Base-by-base conservation (phyloP, 2,113 vertebrate genomes). In the Dicaeum eximium region DNA sequence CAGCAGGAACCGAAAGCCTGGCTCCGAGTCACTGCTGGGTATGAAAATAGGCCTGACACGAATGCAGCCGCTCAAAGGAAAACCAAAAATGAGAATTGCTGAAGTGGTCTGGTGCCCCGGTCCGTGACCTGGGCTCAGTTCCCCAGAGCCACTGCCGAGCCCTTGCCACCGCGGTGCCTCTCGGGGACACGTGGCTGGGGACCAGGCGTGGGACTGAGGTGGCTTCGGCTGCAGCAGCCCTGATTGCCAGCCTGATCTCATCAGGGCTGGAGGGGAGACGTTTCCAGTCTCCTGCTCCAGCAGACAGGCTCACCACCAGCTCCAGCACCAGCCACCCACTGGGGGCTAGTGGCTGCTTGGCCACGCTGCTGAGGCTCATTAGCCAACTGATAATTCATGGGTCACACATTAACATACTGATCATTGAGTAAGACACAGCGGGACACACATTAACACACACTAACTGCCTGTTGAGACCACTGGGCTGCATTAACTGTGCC, bases 1-100 rank as follows among this genome's bases (percentile, higher is more conserved):
- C 87, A 92, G 95, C 75, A 95, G 97, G 98, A 98, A 98, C 97
- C 5, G 97, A 98, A 98, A 98, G 96, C 96, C 86, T 72, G 95
- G 87, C 96, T 96, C 94, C 92, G 70, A 95, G 93, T 93, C 82
- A 90, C 64, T 18, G 85, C 92, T 47, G 89, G 96, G 92, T 95
- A 95, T 88, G 72, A 94, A 72, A 92, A 93, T 89, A 85, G 80
- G 86, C 82, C 92, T 97, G 92, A 97, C 97, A 97, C 60, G 94
- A 96, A 97, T 56, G 5, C 95, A 94, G 93, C 82, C 84, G 25
- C 94, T 70, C 94, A 97, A 98, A 98, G 97, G 95, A 98, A 98
- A 98, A 98, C 97, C n/a, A 96, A 98, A 97, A 97, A 95, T 69
- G 75, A 93, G 93, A 96, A 96, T 92, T 95, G 95, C 91, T 92